These are phyloP conservation scores for Gallinago undulata DNA, from an alignment of 2,113 vertebrate genomes.

Conservation along the genomic window DNA sequence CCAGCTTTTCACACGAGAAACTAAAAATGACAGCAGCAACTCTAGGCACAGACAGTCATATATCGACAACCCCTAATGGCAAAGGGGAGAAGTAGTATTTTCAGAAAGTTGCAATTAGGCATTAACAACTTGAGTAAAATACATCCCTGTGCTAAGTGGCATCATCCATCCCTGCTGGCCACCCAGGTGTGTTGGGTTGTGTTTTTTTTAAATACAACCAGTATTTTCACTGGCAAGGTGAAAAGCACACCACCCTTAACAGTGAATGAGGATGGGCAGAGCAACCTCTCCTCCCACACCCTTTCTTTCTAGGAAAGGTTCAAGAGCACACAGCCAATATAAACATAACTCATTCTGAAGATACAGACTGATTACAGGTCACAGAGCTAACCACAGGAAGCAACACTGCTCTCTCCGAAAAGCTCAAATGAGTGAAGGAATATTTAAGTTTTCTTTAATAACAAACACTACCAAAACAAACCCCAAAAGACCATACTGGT, in stretches of 20 bases:
- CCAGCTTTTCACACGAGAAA: not conserved
- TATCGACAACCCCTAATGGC: not conserved
- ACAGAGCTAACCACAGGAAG: not conserved
- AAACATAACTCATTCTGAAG: not conserved
- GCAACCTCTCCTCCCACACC: not conserved
- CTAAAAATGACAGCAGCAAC: not conserved
- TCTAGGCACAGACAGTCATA: not conserved
- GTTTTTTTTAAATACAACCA: not conserved
- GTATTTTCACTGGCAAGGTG: not conserved
- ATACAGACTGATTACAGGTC: not conserved
- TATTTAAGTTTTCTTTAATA: not conserved
- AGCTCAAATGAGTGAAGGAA: not conserved
- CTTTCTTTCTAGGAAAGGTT: not conserved
- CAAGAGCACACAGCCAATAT: not conserved
- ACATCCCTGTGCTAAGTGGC: too few species aligned
- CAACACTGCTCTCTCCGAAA: not conserved
- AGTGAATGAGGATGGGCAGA: not conserved
- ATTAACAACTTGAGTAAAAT: not conserved
- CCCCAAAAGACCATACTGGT: not conserved
- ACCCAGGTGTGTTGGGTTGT: not conserved
- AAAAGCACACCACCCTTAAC: not conserved
- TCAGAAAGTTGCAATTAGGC: not conserved
- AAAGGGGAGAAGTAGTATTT: not conserved
- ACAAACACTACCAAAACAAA: not conserved
- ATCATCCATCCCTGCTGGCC: not conserved